A percentile compares a stretch with the other conserved stretches of the same genome.
Evolutionary conservation across 2,113 vertebrate species (phyloP).

Genomic region (Eudyptes chrysolophus): DNA sequence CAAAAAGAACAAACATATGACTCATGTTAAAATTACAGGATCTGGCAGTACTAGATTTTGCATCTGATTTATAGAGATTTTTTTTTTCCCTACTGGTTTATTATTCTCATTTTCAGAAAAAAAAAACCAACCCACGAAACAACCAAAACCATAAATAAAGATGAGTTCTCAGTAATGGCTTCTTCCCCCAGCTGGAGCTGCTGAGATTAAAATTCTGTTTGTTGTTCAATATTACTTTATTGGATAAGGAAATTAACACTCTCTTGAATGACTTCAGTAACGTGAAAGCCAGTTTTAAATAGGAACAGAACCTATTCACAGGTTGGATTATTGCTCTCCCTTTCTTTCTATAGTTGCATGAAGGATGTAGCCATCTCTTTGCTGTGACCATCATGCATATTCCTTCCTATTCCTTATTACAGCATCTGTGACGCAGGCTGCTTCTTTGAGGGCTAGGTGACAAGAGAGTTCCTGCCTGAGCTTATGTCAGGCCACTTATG

Average conservation of each 20-base stretch:
- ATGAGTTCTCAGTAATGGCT: neutral
- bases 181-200: neutral
- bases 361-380: neutral
- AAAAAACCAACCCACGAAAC: neutral
- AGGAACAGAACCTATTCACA: neutral
- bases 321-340: neutral
- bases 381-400: neutral
- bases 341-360: neutral
- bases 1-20: neutral
- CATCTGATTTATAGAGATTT: neutral
- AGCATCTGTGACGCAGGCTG: neutral
- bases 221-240: neutral
- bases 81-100: neutral
- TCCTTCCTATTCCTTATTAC: neutral
- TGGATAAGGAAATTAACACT: neutral
- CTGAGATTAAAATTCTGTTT: neutral
- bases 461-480: neutral
- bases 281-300: neutral
- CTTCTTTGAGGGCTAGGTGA: neutral
- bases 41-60: neutral
- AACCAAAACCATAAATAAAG: neutral
- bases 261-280: neutral
- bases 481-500: neutral
- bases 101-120: neutral
- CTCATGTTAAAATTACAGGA: neutral